A percentile compares a stretch with the other conserved stretches of the same genome.
These are phyloP conservation scores for Penaeus japonicus DNA, from an alignment of 1,140 invertebrate species.

Conservation along the genomic window DNA sequence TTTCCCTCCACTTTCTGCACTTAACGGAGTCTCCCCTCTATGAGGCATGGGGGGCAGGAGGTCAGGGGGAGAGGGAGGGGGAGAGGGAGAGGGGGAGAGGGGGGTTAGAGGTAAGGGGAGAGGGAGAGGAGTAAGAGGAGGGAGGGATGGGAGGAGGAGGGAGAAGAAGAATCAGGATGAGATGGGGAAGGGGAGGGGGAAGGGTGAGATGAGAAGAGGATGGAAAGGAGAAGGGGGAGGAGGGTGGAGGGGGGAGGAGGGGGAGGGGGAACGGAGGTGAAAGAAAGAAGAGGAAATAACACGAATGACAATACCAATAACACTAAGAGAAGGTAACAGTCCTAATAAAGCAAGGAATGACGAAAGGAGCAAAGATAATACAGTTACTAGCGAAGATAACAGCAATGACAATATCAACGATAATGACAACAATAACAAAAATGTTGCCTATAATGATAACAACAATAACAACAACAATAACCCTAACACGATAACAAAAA, in stretches of 20 bases:
- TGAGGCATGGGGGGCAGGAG: background rate
- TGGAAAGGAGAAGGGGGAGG: background rate
- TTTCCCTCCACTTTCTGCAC: background rate
- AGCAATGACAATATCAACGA: too few relatives aligned
- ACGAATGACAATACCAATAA: too few relatives aligned
- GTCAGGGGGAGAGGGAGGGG: background rate
- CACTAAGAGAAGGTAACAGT: too few relatives aligned
- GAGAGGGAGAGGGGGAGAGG: background rate
- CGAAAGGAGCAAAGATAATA: too few relatives aligned
- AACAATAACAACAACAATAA: too few relatives aligned
- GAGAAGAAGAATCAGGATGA: background rate
- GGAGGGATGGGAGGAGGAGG: background rate
- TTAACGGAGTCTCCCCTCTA: background rate
- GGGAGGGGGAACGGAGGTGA: background rate
- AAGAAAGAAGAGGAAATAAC: too few relatives aligned
- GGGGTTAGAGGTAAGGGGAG: background rate
- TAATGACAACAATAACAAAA: too few relatives aligned
- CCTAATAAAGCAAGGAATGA: too few relatives aligned
- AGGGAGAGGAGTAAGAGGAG: background rate
- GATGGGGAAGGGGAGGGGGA: background rate
- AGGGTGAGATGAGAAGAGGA: too few relatives aligned
- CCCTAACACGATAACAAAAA: too few relatives aligned
- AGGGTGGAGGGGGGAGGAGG: background rate
- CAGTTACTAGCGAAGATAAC: too few relatives aligned
- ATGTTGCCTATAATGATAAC: too few relatives aligned